phyloP scores from a whole-genome alignment of 2,113 vertebrate species.

The Dicaeum eximium region DNA sequence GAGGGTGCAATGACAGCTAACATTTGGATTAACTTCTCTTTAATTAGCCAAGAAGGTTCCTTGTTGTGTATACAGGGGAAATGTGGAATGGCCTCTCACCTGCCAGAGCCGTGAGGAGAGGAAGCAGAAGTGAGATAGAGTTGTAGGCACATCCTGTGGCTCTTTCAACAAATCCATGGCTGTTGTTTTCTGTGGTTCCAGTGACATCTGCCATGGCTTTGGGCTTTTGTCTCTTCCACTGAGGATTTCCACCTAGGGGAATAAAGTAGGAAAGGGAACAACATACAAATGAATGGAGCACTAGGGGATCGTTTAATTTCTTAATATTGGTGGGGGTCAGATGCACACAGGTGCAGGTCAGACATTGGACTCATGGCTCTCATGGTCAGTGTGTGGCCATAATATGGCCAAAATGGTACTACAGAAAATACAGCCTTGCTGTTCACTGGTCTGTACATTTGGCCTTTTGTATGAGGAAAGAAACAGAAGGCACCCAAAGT shows the following conservation, averaged over 20 bases:
- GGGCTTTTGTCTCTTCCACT: background rate
- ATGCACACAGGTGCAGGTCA: background rate
- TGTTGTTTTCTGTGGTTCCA: background rate
- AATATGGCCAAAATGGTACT: background rate
- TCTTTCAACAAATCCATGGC: background rate
- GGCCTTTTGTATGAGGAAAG: background rate
- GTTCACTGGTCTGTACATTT: background rate
- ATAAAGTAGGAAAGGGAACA: background rate
- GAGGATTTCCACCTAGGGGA: background rate
- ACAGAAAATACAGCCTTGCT: background rate
- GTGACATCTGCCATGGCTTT: background rate
- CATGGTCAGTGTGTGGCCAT: background rate
- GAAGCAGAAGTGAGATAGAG: background rate
- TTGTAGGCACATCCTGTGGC: background rate
- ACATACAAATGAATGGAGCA: background rate
- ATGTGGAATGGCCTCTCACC: background rate
- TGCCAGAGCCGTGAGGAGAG: background rate
- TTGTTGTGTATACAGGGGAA: background rate
- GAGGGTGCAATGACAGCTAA: background rate
- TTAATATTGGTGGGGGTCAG: background rate
- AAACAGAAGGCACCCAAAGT: background rate
- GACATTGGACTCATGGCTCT: background rate
- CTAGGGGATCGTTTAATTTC: background rate
- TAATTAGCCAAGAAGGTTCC: background rate
- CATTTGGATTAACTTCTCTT: slow-evolving; percentile 22